Evolutionary conservation across 2,888 invertebrate species (phyloP).

Genomic region (Drosophila kanekoi): DNA sequence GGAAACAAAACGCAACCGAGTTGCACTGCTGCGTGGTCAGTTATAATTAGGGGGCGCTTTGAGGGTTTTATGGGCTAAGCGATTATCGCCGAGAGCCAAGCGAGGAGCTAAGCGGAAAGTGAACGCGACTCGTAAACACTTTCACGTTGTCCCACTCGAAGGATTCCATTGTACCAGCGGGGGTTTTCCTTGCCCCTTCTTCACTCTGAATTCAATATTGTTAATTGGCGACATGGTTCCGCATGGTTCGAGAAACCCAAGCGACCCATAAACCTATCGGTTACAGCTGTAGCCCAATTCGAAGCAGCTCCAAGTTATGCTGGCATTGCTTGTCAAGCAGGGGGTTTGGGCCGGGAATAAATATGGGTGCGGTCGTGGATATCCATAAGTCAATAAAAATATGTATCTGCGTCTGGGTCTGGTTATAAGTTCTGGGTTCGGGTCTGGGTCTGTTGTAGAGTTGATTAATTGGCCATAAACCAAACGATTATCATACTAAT

Average conservation of each 20-base stretch:
- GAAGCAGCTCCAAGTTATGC: constrained; percentile 52
- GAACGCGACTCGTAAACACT: constrained; percentile 47
- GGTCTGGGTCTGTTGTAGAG: constrained; percentile 21
- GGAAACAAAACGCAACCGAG: constrained; percentile 63
- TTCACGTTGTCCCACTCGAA: constrained; percentile 55
- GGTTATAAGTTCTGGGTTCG: not conserved
- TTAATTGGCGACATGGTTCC: constrained; percentile 69
- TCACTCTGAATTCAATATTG: constrained; percentile 61
- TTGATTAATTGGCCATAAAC: constrained; percentile 75
- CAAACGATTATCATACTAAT: constrained; percentile 64
- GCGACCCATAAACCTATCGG: constrained; percentile 57
- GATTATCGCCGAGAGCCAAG: constrained; percentile 62
- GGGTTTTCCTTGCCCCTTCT: not conserved
- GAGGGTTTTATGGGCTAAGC: constrained; percentile 66
- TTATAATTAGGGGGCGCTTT: constrained; percentile 72
- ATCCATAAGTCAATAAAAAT: constrained; percentile 29
- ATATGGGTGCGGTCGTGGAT: constrained; percentile 43
- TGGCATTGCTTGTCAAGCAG: constrained; percentile 32
- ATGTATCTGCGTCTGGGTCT: not conserved
- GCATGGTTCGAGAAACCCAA: constrained; percentile 30
- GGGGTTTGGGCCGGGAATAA: not conserved
- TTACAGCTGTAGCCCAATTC: constrained; percentile 50
- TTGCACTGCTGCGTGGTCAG: constrained; percentile 79
- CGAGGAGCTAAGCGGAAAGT: constrained; percentile 28
- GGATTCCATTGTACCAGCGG: not conserved